Conservation (phyloP, 92 coral and sea anemone species). For the Palythoa caribaeorum region DNA sequence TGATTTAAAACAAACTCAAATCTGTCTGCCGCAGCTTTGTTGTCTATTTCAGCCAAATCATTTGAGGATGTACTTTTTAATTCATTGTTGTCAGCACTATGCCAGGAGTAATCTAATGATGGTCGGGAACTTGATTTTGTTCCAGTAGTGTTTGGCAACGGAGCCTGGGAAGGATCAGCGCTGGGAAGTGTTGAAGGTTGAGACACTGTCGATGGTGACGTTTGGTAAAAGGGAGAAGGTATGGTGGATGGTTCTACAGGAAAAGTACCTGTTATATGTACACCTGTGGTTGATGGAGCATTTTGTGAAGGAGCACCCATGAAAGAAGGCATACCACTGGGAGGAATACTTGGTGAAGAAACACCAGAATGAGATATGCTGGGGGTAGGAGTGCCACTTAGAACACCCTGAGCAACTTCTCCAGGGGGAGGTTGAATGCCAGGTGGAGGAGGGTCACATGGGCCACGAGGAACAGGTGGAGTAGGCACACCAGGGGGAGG, state of each 20-base stretch:
- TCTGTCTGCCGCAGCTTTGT: conserved; percentile 71
- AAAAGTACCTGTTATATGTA: neutral
- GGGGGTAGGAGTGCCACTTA: conserved; percentile 49
- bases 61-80: conserved; percentile 12
- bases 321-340: conserved; percentile 48
- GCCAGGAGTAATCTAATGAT: neutral
- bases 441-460: conserved; percentile 36
- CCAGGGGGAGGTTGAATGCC: conserved; percentile 43
- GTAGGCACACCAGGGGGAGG: conserved; percentile 58
- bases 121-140: conserved; percentile 34
- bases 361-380: conserved; percentile 32
- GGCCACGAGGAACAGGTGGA: conserved; percentile 44
- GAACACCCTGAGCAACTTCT: conserved; percentile 17
- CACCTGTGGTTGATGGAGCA: neutral
- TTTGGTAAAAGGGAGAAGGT: neutral
- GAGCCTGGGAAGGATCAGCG: neutral
- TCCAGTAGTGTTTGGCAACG: neutral
- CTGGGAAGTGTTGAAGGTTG: neutral
- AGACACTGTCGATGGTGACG: neutral
- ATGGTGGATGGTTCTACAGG: neutral
- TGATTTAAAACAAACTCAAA: conserved; percentile 91
- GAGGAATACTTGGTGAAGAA: conserved; percentile 41
- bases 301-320: neutral
- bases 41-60: conserved; percentile 37
- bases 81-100: conserved; percentile 11